These are phyloP conservation scores for Dolichopus griseipennis DNA, from an alignment of 2,888 invertebrate species.

Conservation along the genomic window DNA sequence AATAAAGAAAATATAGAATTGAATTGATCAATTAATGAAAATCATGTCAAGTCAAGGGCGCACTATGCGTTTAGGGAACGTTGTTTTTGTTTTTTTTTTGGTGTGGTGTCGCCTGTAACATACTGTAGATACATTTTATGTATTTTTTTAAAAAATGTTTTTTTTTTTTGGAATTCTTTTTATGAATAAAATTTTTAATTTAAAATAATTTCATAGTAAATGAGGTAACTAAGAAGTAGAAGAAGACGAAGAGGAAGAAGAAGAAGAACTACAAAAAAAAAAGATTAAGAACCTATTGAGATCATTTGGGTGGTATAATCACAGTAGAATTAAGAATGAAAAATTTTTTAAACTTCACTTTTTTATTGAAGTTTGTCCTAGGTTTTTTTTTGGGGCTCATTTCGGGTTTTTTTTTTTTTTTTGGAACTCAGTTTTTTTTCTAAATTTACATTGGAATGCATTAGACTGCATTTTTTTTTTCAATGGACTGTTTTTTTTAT, in stretches of 20 bases:
- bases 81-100: no score
- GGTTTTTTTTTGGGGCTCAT: neutral
- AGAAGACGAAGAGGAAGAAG: no score
- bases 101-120: no score
- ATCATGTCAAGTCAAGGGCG: conserved; percentile 6
- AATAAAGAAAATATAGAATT: neutral
- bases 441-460: neutral
- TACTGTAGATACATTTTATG: no score
- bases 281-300: no score
- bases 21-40: conserved; percentile 1
- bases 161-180: no score
- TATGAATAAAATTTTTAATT: no score
- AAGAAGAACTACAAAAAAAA: no score
- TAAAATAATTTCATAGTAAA: no score
- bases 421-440: neutral
- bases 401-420: no score
- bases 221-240: no score
- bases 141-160: no score
- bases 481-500: neutral
- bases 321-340: neutral
- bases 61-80: neutral
- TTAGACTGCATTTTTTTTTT: neutral
- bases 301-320: neutral
- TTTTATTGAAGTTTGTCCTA: neutral
- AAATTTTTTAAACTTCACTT: neutral